phyloP scores from a whole-genome alignment of 2,888 invertebrate genomes.

The Steinernema carpocapsae region DNA sequence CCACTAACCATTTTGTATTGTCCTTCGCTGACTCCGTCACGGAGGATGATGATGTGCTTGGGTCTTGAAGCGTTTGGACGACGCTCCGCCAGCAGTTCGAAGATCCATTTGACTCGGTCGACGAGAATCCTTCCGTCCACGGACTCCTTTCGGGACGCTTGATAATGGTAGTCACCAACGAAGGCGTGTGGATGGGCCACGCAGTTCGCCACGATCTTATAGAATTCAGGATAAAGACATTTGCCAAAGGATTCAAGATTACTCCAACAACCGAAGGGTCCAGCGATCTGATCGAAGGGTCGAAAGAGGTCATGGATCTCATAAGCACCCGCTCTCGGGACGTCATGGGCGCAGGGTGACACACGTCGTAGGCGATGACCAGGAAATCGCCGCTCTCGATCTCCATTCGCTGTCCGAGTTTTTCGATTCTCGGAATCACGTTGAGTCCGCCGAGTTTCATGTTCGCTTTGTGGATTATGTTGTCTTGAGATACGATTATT shows the following conservation, averaged over 20 bases:
- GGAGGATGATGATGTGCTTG: conserved; percentile 42
- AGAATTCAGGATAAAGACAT: too few species aligned
- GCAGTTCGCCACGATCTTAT: conserved; percentile 43
- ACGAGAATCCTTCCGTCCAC: conserved; percentile 20
- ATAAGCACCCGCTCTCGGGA: background rate
- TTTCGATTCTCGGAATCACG: conserved; percentile 15
- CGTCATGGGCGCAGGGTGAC: conserved; percentile 11
- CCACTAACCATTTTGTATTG: conserved; percentile 44
- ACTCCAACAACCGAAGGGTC: conserved; percentile 14
- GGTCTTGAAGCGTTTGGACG: conserved; percentile 40
- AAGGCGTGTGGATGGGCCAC: conserved; percentile 38
- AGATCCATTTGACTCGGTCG: conserved; percentile 39
- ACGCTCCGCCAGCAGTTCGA: conserved; percentile 33
- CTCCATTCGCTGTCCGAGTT: conserved; percentile 25
- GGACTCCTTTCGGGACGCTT: conserved; percentile 35
- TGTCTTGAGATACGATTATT: background rate
- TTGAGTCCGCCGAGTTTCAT: conserved; percentile 38
- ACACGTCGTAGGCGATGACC: conserved; percentile 33
- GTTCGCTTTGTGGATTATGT: conserved; percentile 37
- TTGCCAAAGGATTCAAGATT: background rate
- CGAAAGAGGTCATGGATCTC: background rate
- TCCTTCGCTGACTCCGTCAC: conserved; percentile 49
- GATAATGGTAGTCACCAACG: conserved; percentile 49
- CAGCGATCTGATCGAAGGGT: background rate
- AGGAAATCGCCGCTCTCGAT: conserved; percentile 12